Base-by-base conservation (phyloP, 2,113 vertebrate genomes). In the Phycodurus eques region DNA sequence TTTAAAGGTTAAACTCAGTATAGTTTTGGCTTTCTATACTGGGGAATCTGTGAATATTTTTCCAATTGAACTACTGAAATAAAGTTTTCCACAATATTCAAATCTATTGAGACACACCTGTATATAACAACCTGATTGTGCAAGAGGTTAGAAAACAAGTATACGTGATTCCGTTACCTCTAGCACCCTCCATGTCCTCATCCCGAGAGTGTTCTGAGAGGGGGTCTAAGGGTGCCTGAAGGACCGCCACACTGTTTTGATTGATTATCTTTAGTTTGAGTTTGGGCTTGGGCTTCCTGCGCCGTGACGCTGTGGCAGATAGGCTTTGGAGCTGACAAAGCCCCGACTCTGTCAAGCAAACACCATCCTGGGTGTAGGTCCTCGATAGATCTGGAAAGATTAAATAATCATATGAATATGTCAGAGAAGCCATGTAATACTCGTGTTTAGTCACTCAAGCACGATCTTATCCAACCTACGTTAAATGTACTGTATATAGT, bases 191-290 rank as follows among this genome's bases (percentile, higher is more conserved):
- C 80, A 94, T 91, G 81, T 98, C 96, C 57, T 95, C 95, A 47
- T 98, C 95, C 77, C 97, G 92, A 68, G 94, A 96, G 73, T 94
- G 94, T 59, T 98, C 97, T 42, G 93, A 94, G n/a, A 95, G 95
- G 43, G 91, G 92, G 77, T 98, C 96, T 59, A 95, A 89, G 19
- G 95, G 95, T 31, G 95, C 95, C 90, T 98, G 97, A 80, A 99
- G 95, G 74, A 98, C 97, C n/a, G 97, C 95, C 85, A 99, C 97
- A 44, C 97, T 99, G 90, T 98, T 98, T 91, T 98, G 97, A 90
- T 98, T 99, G 80, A 99, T 99, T 85, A 99, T 98, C 92, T 98
- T 99, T 87, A 99, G 90, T 81, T 98, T 98, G 79, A 99, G 92
- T 90, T 99, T 99, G 68, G 97, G 97, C 85, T 98, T 98, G 62